These are phyloP conservation scores for Trochalopteron elliotii DNA, from an alignment of 2,113 vertebrate genomes.

Conservation along the genomic window DNA sequence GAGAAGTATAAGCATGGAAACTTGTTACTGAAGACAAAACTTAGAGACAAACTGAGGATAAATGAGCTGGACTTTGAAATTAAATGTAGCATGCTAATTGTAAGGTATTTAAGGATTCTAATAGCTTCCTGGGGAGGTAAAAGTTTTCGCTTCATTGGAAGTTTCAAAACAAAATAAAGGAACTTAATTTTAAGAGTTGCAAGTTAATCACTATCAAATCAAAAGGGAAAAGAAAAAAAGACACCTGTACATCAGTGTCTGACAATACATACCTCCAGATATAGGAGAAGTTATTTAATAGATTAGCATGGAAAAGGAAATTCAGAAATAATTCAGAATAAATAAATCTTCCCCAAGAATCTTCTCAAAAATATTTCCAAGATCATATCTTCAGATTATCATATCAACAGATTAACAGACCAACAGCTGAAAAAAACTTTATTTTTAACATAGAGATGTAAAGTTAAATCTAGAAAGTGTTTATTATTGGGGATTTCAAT, in stretches of 20 bases:
- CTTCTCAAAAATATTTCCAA: background rate
- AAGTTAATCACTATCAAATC: background rate
- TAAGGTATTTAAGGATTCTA: background rate
- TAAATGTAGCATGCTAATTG: background rate
- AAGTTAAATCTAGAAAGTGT: background rate
- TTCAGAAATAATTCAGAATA: background rate
- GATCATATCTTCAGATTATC: background rate
- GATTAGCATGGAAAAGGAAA: background rate
- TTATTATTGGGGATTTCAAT: background rate
- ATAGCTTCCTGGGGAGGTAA: background rate
- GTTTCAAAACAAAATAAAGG: background rate
- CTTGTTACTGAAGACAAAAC: background rate
- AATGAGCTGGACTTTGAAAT: background rate
- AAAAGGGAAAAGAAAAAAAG: background rate
- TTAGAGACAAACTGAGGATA: background rate
- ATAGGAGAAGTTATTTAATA: background rate
- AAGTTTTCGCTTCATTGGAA: background rate
- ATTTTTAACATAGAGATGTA: background rate
- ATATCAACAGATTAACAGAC: background rate
- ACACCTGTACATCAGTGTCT: background rate
- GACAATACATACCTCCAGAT: background rate
- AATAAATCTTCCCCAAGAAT: background rate
- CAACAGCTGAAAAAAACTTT: rapidly evolving
- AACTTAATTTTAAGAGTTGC: background rate
- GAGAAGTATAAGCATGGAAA: background rate